Conservation (phyloP, 1,140 invertebrate genomes). For the Diploscapter pachys region DNA sequence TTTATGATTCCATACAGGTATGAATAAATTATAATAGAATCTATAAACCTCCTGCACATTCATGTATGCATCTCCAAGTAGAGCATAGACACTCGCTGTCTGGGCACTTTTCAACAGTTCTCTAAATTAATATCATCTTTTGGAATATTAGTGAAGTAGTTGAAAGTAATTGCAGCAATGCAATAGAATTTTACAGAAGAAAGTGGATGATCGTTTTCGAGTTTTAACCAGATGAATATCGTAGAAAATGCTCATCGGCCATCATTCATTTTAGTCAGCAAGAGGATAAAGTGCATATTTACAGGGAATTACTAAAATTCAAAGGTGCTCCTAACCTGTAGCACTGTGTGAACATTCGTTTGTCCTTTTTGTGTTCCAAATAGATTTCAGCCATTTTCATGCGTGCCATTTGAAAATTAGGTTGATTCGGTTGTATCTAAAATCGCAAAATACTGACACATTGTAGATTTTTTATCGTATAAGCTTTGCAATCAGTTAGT, state of each 20-base stretch:
- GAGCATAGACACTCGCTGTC: slow-evolving; percentile 76
- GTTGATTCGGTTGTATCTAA: slow-evolving; percentile 67
- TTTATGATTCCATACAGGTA: too few relatives aligned
- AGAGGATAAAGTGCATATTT: too few relatives aligned
- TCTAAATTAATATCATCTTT: slow-evolving; percentile 60
- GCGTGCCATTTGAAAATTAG: slow-evolving; percentile 80
- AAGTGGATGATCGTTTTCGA: too few relatives aligned
- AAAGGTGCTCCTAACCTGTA: slow-evolving; percentile 61
- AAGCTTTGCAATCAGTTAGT: too few relatives aligned
- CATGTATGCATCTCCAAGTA: slow-evolving; percentile 92
- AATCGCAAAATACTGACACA: neutral
- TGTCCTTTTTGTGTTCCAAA: slow-evolving; percentile 80
- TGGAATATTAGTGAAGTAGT: neutral
- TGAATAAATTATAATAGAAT: too few relatives aligned
- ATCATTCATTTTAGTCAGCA: too few relatives aligned
- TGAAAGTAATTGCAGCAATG: neutral
- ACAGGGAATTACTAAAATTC: too few relatives aligned
- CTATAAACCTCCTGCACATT: slow-evolving; percentile 69
- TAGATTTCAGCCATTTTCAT: slow-evolving; percentile 88
- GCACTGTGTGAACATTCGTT: slow-evolving; percentile 67
- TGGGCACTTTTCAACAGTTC: slow-evolving; percentile 83
- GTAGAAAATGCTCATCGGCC: too few relatives aligned
- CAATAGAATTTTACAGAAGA: too few relatives aligned
- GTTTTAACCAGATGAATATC: too few relatives aligned
- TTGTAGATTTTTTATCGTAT: too few relatives aligned